Conservation (phyloP, 2,113 vertebrate species). For the Hydrolagus affinis region DNA sequence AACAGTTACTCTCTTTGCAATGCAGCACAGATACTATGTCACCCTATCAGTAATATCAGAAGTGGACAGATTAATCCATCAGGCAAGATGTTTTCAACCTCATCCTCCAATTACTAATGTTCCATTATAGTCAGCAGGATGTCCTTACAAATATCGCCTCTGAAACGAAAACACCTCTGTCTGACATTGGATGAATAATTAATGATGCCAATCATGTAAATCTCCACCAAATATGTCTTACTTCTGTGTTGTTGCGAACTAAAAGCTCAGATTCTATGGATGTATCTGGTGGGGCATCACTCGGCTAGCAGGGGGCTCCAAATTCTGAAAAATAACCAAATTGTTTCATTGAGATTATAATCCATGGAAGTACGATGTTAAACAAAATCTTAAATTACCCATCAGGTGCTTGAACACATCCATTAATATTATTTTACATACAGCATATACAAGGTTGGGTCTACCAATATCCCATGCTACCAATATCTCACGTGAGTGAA, state of each 20-base stretch:
- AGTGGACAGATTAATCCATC: not conserved
- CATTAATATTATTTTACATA: no score
- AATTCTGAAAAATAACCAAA: not conserved
- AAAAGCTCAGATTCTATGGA: not conserved
- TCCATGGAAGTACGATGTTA: no score
- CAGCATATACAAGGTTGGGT: no score
- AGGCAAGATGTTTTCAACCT: not conserved
- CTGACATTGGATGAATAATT: not conserved
- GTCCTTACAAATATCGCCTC: not conserved
- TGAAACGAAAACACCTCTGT: not conserved
- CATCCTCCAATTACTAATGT: not conserved
- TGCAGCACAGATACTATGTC: no score
- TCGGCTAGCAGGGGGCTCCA: not conserved
- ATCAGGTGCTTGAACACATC: no score
- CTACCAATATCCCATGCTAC: no score
- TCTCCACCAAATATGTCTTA: not conserved
- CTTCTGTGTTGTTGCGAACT: not conserved
- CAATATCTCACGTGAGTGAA: no score
- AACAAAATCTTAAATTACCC: no score
- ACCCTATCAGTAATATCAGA: not conserved
- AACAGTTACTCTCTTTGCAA: not conserved
- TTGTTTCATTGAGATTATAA: no score
- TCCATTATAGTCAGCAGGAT: not conserved
- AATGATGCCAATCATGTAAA: not conserved
- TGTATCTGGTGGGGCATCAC: not conserved